These are phyloP conservation scores for Halictus ligatus DNA, from an alignment of 2,888 invertebrate species.

Conservation along the genomic window DNA sequence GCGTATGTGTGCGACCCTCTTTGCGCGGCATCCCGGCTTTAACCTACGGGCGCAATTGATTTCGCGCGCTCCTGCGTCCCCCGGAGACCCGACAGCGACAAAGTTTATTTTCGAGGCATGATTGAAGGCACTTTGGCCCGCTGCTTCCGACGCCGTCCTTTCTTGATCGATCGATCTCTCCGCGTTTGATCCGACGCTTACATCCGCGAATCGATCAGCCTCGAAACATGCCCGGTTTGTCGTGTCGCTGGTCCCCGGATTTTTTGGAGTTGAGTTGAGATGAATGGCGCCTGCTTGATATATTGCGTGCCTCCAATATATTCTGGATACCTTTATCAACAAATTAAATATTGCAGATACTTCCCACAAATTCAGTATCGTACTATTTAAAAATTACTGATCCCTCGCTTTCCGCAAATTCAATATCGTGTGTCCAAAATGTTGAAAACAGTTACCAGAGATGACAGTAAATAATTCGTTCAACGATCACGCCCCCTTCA, in stretches of 20 bases:
- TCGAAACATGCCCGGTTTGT: not conserved
- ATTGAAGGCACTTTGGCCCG: not conserved
- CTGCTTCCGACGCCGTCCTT: not conserved
- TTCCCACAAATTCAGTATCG: not conserved
- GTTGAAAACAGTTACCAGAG: not conserved
- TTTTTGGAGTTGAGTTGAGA: not conserved
- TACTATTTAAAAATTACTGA: not conserved
- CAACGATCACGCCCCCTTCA: not conserved
- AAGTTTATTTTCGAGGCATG: not conserved
- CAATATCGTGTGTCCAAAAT: not conserved
- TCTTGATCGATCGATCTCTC: not conserved
- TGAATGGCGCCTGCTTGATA: not conserved
- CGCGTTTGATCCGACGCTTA: not conserved
- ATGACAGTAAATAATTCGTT: not conserved
- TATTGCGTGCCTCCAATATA: not conserved
- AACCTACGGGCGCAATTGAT: slow-evolving; percentile 27
- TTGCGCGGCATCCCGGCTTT: not conserved
- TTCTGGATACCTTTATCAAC: no score
- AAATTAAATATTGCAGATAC: not conserved
- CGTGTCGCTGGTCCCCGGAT: not conserved
- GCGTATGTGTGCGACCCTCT: slow-evolving; percentile 16
- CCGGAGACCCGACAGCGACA: not conserved
- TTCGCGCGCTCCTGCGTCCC: slow-evolving; percentile 5
- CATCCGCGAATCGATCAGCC: not conserved
- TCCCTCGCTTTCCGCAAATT: not conserved